A percentile compares a stretch with the other conserved stretches of the same genome.
phyloP scores from a whole-genome alignment of 1,140 invertebrate species.

The Caenorhabditis tropicalis region DNA sequence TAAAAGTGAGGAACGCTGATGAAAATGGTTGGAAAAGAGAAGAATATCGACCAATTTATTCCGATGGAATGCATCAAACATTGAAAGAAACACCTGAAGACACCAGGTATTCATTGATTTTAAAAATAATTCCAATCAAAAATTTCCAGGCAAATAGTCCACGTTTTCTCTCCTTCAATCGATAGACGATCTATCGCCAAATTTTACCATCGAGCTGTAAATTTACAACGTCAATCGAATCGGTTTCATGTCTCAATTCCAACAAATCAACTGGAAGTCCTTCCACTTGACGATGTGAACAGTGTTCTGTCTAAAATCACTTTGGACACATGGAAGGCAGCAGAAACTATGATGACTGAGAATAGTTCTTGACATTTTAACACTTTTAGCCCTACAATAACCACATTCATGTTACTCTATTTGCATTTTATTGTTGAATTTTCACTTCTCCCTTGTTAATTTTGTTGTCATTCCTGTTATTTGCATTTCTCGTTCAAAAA shows the following conservation, averaged over 20 bases:
- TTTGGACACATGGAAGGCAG: neutral
- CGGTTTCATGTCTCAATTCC: neutral
- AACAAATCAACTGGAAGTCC: neutral
- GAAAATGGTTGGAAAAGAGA: neutral
- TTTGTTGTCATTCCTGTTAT: neutral
- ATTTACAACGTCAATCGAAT: neutral
- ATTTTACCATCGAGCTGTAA: neutral
- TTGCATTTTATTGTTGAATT: neutral
- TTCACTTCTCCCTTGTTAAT: no score
- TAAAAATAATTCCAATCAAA: neutral
- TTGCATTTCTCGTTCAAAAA: neutral
- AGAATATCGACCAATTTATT: neutral
- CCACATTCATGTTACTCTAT: neutral
- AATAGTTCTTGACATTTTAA: neutral
- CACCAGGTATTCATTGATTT: neutral
- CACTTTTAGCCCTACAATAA: neutral
- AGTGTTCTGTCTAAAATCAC: slow-evolving; percentile 12
- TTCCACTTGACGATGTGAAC: slow-evolving; percentile 12
- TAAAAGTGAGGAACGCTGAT: neutral
- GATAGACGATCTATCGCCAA: neutral
- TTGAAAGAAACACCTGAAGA: neutral
- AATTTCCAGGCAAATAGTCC: neutral
- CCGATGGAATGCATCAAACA: neutral
- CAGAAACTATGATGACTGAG: neutral
- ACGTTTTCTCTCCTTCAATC: neutral